Percentiles rank a stretch among this genome's conserved stretches.
These are phyloP conservation scores for Sepiola atlantica DNA, from an alignment of 2,888 invertebrate genomes.

Conservation along the genomic window DNA sequence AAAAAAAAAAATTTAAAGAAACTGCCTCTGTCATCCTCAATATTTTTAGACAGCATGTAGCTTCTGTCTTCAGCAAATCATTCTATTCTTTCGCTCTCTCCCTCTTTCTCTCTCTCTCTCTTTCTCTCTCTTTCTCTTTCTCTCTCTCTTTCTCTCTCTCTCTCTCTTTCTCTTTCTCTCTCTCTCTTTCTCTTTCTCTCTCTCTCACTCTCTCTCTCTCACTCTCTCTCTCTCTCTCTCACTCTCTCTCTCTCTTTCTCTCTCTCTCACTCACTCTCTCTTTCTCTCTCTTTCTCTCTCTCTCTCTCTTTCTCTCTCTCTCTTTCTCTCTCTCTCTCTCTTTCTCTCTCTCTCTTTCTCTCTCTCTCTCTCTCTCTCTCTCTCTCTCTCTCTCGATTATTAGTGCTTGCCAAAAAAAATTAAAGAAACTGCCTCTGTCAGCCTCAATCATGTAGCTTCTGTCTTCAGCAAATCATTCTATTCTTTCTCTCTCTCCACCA, in stretches of 20 bases:
- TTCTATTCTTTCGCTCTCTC: not conserved
- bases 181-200: not conserved
- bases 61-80: not conserved
- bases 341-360: not conserved
- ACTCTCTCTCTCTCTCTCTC: not conserved
- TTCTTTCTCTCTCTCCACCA: not conserved
- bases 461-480: not conserved
- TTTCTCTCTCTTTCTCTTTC: too few species aligned
- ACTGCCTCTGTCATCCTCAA: not conserved
- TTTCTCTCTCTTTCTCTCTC: not conserved
- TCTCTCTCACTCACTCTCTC: too few species aligned
- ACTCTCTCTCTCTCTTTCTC: not conserved
- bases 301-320: not conserved
- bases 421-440: not conserved
- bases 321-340: not conserved
- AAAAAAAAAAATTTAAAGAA: too few species aligned
- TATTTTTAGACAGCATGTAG: not conserved
- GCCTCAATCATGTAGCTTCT: not conserved
- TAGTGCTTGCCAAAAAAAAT: not conserved
- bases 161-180: not conserved
- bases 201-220: not conserved
- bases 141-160: not conserved
- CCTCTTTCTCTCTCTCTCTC: too few species aligned
- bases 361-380: not conserved
- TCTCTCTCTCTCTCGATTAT: not conserved